Base-by-base conservation (phyloP, 2,888 invertebrate genomes). In the Trissonchulus latispiculum region DNA sequence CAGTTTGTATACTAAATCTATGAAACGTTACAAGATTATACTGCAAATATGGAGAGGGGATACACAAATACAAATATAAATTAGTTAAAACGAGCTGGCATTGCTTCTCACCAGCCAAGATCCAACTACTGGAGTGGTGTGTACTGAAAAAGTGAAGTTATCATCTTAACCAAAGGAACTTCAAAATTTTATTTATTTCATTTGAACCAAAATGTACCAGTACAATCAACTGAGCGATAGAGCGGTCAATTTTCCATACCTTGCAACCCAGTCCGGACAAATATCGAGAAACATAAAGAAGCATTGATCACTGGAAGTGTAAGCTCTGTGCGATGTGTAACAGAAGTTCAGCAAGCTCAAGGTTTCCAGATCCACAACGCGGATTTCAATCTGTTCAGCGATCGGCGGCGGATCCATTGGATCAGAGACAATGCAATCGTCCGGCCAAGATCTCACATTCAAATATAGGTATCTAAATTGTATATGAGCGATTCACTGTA, bases 281-380 rank as follows among this genome's bases (percentile, higher is more conserved):
- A n/a, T n/a, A 82, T 92, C 91, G 67, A 92, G 85, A 83, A 92
- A 92, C 80, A 92, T 91, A 80, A 91, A 91, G 82, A 91, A 92
- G 79, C 91, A 92, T 80, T 91, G 91, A 73, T 90, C 90, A 80
- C 91, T 91, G 0, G 91, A 89, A 1, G 91, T 91, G 81, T 90
- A 92, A 0, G 91, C 91, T 81, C 90, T 90, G 82, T 91, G 91
- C 0, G 90, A 88, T 74, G 90, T 86, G 36, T 90, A 83, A 15
- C 1, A 2, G 23, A 2, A 1, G 23, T 32, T 70, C 66, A 35
- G 61, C 48, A 75, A 88, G 80, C 89, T 88, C 75, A 91, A 85
- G 0, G 89, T 90, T 74, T 88, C 87, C 77, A 92, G 85, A 84
- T 92, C 92, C 78, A 92, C 91, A 0, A 92, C 91, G 80, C 91